These are phyloP conservation scores for Drepana falcataria DNA, from an alignment of 2,888 invertebrate genomes.

Conservation along the genomic window DNA sequence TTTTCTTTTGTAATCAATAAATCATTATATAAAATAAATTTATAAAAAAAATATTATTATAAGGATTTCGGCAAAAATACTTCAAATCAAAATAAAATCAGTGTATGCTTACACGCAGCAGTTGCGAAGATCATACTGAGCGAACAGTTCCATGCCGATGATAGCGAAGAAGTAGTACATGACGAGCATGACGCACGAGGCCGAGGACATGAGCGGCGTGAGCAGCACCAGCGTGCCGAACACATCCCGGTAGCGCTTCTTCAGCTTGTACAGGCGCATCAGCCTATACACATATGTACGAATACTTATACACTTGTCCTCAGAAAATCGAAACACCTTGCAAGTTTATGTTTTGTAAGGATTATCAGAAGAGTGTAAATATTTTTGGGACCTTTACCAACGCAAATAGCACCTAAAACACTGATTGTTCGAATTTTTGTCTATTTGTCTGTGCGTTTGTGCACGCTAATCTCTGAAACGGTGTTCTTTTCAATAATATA, in stretches of 20 bases:
- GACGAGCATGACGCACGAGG: conserved; percentile 89
- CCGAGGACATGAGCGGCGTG: conserved; percentile 89
- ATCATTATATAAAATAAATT: no score
- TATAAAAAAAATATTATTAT: background rate
- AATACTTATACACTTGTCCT: background rate
- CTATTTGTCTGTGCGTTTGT: no score
- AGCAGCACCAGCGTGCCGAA: conserved; percentile 89
- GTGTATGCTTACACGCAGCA: conserved; percentile 86
- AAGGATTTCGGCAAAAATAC: no score
- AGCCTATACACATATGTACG: conserved; percentile 45
- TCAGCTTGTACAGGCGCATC: conserved; percentile 86
- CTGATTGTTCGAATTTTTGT: no score
- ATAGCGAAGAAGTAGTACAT: conserved; percentile 94
- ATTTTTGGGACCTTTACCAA: no score
- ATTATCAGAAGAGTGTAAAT: no score
- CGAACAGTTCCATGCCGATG: conserved; percentile 93
- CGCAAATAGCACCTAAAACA: no score
- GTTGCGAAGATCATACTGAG: conserved; percentile 84
- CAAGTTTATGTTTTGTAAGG: no score
- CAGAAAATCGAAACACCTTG: background rate
- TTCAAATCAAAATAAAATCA: conserved; percentile 5
- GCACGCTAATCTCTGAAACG: no score
- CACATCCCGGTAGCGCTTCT: conserved; percentile 89
- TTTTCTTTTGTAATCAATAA: no score
- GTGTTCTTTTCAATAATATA: no score